Conservation (phyloP, 2,888 invertebrate genomes). For the Andrena haemorrhoa region DNA sequence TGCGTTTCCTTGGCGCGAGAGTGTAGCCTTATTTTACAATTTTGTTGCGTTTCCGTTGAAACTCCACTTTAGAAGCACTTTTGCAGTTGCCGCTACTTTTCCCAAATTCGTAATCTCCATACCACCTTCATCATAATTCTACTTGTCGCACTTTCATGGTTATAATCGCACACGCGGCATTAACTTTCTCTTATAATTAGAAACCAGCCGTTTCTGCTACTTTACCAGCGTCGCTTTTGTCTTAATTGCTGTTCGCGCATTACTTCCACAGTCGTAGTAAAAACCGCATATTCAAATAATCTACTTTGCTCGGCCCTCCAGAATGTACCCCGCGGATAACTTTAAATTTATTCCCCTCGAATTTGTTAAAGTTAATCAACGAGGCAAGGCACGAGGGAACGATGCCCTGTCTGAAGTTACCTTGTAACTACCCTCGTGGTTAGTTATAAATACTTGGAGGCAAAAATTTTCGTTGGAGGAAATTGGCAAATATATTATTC, state of each 20-base stretch:
- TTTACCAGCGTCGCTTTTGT: conserved; percentile 17
- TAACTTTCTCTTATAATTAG: conserved; percentile 20
- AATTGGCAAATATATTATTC: not conserved
- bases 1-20: not conserved
- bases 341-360: conserved; percentile 36
- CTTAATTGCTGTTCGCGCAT: conserved; percentile 22
- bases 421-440: not conserved
- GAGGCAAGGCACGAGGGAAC: not conserved
- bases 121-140: conserved; percentile 12
- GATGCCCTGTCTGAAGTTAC: conserved; percentile 11
- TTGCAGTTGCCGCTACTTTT: not conserved
- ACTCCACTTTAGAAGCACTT: not conserved
- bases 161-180: conserved; percentile 13
- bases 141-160: conserved; percentile 8
- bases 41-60: not conserved
- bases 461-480: not conserved
- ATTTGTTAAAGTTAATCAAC: conserved; percentile 22
- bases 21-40: not conserved
- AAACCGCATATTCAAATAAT: conserved; percentile 25
- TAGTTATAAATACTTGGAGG: too few species aligned
- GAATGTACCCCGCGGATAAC: not conserved
- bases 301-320: not conserved
- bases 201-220: not conserved
- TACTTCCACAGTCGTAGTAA: not conserved
- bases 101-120: conserved; percentile 1